Percentiles rank a stretch among this genome's conserved stretches.
Conservation (phyloP, 2,113 vertebrate genomes). For the Pongo pygmaeus region DNA sequence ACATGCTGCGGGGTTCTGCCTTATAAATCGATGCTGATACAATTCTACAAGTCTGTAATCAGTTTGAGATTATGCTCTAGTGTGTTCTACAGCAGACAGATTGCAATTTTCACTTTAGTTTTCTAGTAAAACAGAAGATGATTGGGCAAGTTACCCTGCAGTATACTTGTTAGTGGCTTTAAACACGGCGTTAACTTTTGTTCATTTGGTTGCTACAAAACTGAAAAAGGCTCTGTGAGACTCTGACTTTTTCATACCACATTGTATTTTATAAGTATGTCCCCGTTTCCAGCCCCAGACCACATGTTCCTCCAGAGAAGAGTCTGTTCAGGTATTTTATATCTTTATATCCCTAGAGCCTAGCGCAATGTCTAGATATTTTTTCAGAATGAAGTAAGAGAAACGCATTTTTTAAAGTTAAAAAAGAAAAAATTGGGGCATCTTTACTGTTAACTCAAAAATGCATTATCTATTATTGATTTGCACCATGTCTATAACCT, state of each 20-base stretch:
- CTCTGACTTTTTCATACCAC: background rate
- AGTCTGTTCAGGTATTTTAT: background rate
- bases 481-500: accelerated
- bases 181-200: background rate
- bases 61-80: conserved; percentile 59
- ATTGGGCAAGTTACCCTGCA: conserved; percentile 50
- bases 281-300: background rate
- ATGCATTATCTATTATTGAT: background rate
- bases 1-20: background rate
- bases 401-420: background rate
- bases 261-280: background rate
- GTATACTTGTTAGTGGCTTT: conserved; percentile 25
- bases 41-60: conserved; percentile 67
- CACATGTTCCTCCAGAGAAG: background rate
- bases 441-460: background rate
- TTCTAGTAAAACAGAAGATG: conserved; percentile 54
- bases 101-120: conserved; percentile 68
- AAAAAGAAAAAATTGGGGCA: background rate
- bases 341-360: background rate
- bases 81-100: conserved; percentile 59
- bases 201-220: conserved; percentile 29
- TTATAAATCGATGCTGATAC: conserved; percentile 70
- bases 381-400: background rate
- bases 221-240: background rate
- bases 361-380: background rate